Percentiles rank a stretch among this genome's conserved stretches.
Conservation (phyloP, 2,888 invertebrate species). For the Coleophora flavipennella region DNA sequence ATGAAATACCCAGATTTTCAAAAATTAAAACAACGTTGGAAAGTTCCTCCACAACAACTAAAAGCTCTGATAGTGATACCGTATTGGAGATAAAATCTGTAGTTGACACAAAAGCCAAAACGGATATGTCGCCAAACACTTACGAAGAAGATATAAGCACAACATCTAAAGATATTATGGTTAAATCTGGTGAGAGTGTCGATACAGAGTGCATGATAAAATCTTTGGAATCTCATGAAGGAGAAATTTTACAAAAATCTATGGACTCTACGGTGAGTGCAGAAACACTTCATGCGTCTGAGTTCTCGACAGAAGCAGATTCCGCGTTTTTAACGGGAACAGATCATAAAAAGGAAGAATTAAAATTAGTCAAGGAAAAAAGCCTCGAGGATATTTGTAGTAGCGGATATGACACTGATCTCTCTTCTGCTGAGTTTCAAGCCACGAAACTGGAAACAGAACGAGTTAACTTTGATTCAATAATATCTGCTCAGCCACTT, state of each 20-base stretch:
- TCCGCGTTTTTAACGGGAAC: conserved; percentile 64
- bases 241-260: conserved; percentile 64
- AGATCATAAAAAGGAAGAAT: conserved; percentile 57
- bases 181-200: conserved; percentile 65
- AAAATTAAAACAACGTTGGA: conserved; percentile 26
- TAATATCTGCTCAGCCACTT: conserved; percentile 63
- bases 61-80: conserved; percentile 36
- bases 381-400: conserved; percentile 78
- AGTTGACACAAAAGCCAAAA: conserved; percentile 39
- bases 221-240: conserved; percentile 66
- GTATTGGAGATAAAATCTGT: conserved; percentile 37
- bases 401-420: conserved; percentile 78
- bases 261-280: conserved; percentile 68
- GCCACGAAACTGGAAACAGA: conserved; percentile 67
- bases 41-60: conserved; percentile 29
- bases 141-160: conserved; percentile 59
- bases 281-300: conserved; percentile 66
- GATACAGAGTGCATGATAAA: conserved; percentile 68
- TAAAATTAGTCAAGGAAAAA: conserved; percentile 62
- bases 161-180: conserved; percentile 61
- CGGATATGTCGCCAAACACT: conserved; percentile 53
- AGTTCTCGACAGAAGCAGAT: conserved; percentile 66
- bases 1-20: conserved; percentile 34
- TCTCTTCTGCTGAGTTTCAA: conserved; percentile 76
- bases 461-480: conserved; percentile 62